Percentiles rank a stretch among this genome's conserved stretches.
Evolutionary conservation across 2,113 vertebrate genomes (phyloP).

Genomic region (Casuarius casuarius): DNA sequence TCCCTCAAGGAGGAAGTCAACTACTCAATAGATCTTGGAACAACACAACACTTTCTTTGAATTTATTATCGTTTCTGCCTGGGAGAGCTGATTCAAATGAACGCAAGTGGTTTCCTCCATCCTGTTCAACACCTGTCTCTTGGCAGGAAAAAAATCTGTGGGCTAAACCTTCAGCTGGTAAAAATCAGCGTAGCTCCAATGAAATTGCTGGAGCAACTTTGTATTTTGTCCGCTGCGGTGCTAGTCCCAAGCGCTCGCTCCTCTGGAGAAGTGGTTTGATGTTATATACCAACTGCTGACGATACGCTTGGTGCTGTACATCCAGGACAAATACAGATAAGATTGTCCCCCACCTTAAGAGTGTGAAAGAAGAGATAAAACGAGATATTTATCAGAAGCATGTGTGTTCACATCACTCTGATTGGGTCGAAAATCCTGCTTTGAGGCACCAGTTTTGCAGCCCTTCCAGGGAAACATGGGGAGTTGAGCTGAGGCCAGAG

Average conservation of each 20-base stretch:
- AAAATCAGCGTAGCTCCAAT: not conserved
- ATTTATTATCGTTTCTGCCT: slow-evolving; percentile 1
- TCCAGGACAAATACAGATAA: not conserved
- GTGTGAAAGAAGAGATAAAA: not conserved
- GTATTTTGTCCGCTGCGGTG: not conserved
- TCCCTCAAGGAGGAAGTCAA: not conserved
- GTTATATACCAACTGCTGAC: not conserved
- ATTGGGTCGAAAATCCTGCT: not conserved
- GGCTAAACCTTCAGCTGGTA: slow-evolving; percentile 8
- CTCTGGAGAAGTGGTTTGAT: not conserved
- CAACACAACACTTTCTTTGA: not conserved
- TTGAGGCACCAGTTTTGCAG: not conserved
- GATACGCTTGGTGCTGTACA: not conserved
- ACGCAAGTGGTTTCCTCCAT: not conserved
- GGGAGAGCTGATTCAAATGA: slow-evolving; percentile 20
- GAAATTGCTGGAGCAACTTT: not conserved
- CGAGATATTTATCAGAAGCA: not conserved
- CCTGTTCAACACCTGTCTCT: slow-evolving; percentile 45
- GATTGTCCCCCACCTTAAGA: not conserved
- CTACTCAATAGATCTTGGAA: slow-evolving; percentile 21
- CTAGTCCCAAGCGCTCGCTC: accelerated
- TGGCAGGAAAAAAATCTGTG: not conserved
- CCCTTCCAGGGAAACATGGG: accelerated
- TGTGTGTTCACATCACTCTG: not conserved
- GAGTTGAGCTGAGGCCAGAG: slow-evolving; percentile 35